These are phyloP conservation scores for Volucella inanis DNA, from an alignment of 2,888 invertebrate genomes.

Conservation along the genomic window DNA sequence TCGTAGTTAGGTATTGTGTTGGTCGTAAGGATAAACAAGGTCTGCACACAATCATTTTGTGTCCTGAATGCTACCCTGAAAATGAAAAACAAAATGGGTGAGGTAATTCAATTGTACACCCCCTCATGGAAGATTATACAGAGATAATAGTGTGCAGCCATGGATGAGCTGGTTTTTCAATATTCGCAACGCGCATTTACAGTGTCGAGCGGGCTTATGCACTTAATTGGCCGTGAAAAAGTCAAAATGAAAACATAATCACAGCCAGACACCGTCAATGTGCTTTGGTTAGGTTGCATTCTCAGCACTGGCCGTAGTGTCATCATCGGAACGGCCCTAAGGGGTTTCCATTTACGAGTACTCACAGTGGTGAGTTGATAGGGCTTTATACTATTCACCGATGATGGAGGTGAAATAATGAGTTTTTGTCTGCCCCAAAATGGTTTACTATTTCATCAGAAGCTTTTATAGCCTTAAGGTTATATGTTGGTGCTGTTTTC, in stretches of 20 bases:
- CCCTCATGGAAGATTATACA: slow-evolving; percentile 58
- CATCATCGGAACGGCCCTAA: slow-evolving; percentile 46
- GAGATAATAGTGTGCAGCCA: slow-evolving; percentile 73
- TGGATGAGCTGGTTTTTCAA: slow-evolving; percentile 58
- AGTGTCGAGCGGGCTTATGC: slow-evolving; percentile 72
- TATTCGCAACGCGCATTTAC: slow-evolving; percentile 49
- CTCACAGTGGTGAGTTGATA: not conserved
- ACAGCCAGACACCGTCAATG: slow-evolving; percentile 77
- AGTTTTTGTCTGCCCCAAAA: slow-evolving; percentile 78
- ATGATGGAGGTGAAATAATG: slow-evolving; percentile 77
- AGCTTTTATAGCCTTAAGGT: slow-evolving; percentile 11
- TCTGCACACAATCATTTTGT: slow-evolving; percentile 48
- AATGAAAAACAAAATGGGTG: slow-evolving; percentile 74
- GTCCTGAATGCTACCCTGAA: slow-evolving; percentile 40
- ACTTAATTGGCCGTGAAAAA: slow-evolving; percentile 83
- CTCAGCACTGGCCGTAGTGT: slow-evolving; percentile 22
- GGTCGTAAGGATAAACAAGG: slow-evolving; percentile 56
- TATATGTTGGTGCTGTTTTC: not conserved
- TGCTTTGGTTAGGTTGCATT: slow-evolving; percentile 62
- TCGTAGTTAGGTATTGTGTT: slow-evolving; percentile 52
- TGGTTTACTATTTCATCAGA: slow-evolving; percentile 26
- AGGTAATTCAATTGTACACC: slow-evolving; percentile 72
- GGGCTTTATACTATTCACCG: slow-evolving; percentile 53
- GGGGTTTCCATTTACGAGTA: slow-evolving; percentile 40
- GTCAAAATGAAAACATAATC: slow-evolving; percentile 83